Percentiles rank a stretch among this genome's conserved stretches.
phyloP scores from a whole-genome alignment of 2,888 invertebrate species.

The Celastrina argiolus region DNA sequence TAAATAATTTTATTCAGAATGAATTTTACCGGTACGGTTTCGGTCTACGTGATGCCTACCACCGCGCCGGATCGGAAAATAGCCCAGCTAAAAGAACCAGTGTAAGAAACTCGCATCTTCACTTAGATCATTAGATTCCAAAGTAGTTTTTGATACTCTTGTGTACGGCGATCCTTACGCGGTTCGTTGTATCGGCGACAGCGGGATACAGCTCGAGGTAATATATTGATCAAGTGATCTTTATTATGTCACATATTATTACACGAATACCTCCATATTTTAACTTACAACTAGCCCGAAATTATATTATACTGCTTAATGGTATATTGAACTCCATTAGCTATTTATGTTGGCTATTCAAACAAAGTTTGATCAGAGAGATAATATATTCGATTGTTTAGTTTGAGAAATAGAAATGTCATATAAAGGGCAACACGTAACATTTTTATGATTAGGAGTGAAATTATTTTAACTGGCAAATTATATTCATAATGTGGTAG shows the following conservation, averaged over 20 bases:
- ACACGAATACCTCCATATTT: constrained; percentile 11
- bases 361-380: neutral
- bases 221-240: constrained; percentile 20
- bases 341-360: neutral
- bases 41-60: too few relatives aligned
- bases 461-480: neutral
- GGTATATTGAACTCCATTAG: neutral
- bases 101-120: too few relatives aligned
- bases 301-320: neutral
- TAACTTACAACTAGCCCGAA: neutral
- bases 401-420: neutral
- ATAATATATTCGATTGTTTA: neutral
- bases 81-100: too few relatives aligned
- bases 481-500: neutral
- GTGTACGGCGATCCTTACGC: neutral
- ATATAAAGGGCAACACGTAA: too few relatives aligned
- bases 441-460: too few relatives aligned
- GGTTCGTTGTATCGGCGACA: neutral
- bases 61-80: too few relatives aligned
- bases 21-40: too few relatives aligned
- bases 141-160: neutral
- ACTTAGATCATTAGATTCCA: too few relatives aligned
- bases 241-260: constrained; percentile 21
- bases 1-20: too few relatives aligned
- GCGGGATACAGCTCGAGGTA: neutral